Conservation (phyloP, 2,113 vertebrate species). For the Formicarius rufipectus region DNA sequence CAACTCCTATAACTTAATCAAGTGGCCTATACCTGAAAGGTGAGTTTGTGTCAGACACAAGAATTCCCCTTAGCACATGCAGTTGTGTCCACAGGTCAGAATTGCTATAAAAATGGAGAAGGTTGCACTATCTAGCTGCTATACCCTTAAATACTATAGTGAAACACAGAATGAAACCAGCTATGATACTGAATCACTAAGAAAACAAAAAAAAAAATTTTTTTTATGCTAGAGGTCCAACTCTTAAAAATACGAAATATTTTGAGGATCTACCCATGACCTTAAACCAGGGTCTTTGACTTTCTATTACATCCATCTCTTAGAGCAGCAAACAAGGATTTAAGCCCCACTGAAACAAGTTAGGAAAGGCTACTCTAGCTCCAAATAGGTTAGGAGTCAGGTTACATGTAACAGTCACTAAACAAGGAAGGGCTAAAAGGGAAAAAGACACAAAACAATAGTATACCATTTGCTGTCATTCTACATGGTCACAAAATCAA, state of each 20-base stretch:
- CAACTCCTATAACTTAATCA: background rate
- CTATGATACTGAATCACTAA: background rate
- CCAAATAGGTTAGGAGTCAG: background rate
- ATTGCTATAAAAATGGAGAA: background rate
- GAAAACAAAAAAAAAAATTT: background rate
- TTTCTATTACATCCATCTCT: background rate
- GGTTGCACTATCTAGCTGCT: background rate
- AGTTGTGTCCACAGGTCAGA: background rate
- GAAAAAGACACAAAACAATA: background rate
- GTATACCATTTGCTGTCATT: background rate
- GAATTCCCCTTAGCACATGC: background rate
- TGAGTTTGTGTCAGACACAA: background rate
- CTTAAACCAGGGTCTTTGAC: background rate
- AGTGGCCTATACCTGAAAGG: background rate
- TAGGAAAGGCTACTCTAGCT: background rate
- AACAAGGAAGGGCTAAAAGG: background rate
- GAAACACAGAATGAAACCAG: background rate
- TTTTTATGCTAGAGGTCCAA: background rate
- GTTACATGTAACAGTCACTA: background rate
- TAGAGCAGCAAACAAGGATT: background rate
- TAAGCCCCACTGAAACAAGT: background rate
- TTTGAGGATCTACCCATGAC: background rate
- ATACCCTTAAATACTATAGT: background rate
- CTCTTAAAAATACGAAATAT: background rate
- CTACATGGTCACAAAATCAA: background rate